A percentile compares a stretch with the other conserved stretches of the same genome.
phyloP scores from a whole-genome alignment of 2,888 invertebrate species.

The Unio delphinus region DNA sequence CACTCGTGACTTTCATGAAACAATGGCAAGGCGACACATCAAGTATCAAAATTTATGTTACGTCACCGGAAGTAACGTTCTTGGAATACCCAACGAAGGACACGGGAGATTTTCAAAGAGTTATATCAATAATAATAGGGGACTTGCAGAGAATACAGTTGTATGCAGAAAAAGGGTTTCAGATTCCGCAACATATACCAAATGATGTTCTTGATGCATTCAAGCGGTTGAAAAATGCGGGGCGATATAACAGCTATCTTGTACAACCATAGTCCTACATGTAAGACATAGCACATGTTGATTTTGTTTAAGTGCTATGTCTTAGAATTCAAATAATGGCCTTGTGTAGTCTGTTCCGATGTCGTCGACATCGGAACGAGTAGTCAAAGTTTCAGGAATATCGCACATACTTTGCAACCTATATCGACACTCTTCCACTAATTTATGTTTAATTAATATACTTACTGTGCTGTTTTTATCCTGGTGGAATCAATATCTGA shows the following conservation, averaged over 20 bases:
- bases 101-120: conserved; percentile 41
- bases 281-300: no score
- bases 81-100: conserved; percentile 48
- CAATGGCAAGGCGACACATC: conserved; percentile 53
- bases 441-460: no score
- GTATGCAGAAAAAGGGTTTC: conserved; percentile 56
- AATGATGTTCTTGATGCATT: conserved; percentile 38
- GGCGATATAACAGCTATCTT: conserved; percentile 20
- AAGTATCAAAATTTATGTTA: conserved; percentile 40
- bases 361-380: no score
- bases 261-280: no score
- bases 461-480: no score
- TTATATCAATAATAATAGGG: conserved; percentile 52
- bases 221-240: conserved; percentile 12
- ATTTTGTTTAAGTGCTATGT: no score
- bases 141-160: conserved; percentile 51
- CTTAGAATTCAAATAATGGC: no score
- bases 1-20: conserved; percentile 62
- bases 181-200: conserved; percentile 54
- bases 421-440: no score
- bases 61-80: conserved; percentile 57
- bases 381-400: no score
- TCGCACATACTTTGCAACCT: no score
- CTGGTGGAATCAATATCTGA: no score
- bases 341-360: no score